These are phyloP conservation scores for Sylvilagus floridanus DNA, from an alignment of 2,797 vertebrate species.

Conservation along the genomic window DNA sequence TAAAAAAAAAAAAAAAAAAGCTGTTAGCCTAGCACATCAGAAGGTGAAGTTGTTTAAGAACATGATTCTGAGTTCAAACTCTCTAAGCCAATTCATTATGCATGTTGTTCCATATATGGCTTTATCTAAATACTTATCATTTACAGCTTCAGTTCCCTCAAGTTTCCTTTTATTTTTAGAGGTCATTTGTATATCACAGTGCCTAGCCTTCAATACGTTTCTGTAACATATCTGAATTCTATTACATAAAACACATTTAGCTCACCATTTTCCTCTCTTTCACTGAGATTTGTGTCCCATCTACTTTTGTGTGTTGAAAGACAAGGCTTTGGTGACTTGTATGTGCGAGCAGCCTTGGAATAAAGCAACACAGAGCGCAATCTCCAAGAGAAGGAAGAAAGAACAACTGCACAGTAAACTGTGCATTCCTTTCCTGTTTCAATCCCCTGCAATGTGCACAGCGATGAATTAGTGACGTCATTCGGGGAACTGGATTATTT, in stretches of 20 bases:
- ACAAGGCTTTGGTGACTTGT: not conserved
- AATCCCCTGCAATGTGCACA: not conserved
- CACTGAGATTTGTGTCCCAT: not conserved
- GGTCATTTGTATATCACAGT: not conserved
- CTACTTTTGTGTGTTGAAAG: not conserved
- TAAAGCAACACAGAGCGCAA: not conserved
- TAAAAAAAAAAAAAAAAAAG: not conserved
- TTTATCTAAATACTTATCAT: not conserved
- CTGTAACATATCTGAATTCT: not conserved
- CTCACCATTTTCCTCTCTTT: not conserved
- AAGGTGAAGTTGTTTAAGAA: not conserved
- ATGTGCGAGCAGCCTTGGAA: not conserved
- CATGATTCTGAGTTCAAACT: not conserved
- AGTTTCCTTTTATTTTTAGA: not conserved
- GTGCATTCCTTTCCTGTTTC: not conserved
- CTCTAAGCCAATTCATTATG: not conserved
- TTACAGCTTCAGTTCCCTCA: not conserved
- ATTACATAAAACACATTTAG: not conserved
- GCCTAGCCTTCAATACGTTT: not conserved
- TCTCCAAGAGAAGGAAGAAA: not conserved
- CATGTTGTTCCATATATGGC: rapidly evolving
- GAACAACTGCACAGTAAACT: not conserved
- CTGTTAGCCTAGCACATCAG: not conserved
- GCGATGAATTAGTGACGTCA: not conserved
- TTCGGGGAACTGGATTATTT: not conserved